Base-by-base conservation (phyloP, 2,888 invertebrate genomes). In the Linnaemya tessellans region DNA sequence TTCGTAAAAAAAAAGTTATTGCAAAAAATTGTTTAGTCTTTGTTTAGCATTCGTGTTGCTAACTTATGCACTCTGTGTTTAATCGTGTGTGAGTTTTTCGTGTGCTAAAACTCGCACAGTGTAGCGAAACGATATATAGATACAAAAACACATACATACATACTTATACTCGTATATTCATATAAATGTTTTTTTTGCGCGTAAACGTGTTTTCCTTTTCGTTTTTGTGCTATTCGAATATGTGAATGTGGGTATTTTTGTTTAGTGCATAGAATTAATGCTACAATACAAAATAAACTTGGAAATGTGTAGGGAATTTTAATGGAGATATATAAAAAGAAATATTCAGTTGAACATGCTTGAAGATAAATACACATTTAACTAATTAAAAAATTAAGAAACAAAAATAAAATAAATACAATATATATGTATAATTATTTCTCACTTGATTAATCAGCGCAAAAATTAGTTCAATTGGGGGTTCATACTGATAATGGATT, bases 31-130 rank as follows among this genome's bases (percentile, higher is more conserved):
- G 58, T 85, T 80, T 65, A 85, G 85, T 85, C 79, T 85, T 79
- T 82, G 85, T 85, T 85, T 82, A 75, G 85, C 82, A 80, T 82
- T 85, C 85, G 82, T 83, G 43, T 64, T 77, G 84, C 77, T 78
- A 78, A 64, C 81, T 80, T 70, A 78, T 73, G 56, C 46, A 74
- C 25, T 67, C 54, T 68, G 20, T 13, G 9, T 46, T 46, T 11
- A 22, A 8, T 46, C 54, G 77, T 54, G 51, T 62, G 71, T 43
- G 43, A 13, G 60, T 71, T 54, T 58, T n/a, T n/a, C 20, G 30
- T n/a, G 41, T 49, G 49, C 25, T 51, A 11, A 60, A 64, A 49
- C 15, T 60, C 30, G 62, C 68, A 80, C 74, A 73, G 80, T 54
- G 73, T 58, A 77, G 56, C 70, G 70, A 62, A 70, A 41, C 20